Evolutionary conservation across 2,888 invertebrate genomes (phyloP).

Genomic region (Eilema sororculum): DNA sequence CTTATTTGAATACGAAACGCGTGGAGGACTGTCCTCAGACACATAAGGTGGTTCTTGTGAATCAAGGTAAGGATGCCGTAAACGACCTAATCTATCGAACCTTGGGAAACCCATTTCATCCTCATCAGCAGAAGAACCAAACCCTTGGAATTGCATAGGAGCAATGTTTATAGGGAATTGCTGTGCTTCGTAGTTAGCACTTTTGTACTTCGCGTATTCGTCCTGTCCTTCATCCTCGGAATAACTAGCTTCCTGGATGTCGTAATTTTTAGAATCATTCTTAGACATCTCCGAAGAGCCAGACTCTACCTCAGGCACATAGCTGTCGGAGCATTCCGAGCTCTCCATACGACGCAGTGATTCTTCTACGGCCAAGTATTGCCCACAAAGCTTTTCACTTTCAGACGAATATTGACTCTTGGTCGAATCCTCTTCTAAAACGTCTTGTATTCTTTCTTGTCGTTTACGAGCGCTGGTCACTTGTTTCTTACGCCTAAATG

Average conservation of each 20-base stretch:
- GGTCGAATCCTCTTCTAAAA: slow-evolving; percentile 84
- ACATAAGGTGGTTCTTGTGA: slow-evolving; percentile 81
- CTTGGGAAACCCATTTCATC: slow-evolving; percentile 90
- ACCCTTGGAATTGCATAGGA: slow-evolving; percentile 87
- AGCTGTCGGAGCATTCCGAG: slow-evolving; percentile 90
- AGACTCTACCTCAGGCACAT: slow-evolving; percentile 89
- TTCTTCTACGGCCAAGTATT: slow-evolving; percentile 78
- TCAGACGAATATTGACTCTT: slow-evolving; percentile 85
- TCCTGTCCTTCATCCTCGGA: slow-evolving; percentile 87
- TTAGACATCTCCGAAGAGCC: slow-evolving; percentile 88
- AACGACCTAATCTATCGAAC: slow-evolving; percentile 87
- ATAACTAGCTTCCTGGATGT: slow-evolving; percentile 76
- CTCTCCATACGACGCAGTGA: slow-evolving; percentile 87
- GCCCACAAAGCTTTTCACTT: slow-evolving; percentile 77
- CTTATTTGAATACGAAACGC: slow-evolving; percentile 80
- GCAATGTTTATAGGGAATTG: slow-evolving; percentile 81
- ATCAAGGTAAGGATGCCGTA: slow-evolving; percentile 84
- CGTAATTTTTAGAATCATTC: slow-evolving; percentile 80
- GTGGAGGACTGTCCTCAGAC: slow-evolving; percentile 83
- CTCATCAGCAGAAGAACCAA: slow-evolving; percentile 88
- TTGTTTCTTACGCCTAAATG: slow-evolving; percentile 90
- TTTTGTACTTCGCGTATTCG: slow-evolving; percentile 80
- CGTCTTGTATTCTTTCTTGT: slow-evolving; percentile 86
- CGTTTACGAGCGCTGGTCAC: slow-evolving; percentile 86
- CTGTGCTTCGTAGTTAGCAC: slow-evolving; percentile 75